Conservation (phyloP, 2,888 invertebrate species). For the Tanytarsus gracilentus region DNA sequence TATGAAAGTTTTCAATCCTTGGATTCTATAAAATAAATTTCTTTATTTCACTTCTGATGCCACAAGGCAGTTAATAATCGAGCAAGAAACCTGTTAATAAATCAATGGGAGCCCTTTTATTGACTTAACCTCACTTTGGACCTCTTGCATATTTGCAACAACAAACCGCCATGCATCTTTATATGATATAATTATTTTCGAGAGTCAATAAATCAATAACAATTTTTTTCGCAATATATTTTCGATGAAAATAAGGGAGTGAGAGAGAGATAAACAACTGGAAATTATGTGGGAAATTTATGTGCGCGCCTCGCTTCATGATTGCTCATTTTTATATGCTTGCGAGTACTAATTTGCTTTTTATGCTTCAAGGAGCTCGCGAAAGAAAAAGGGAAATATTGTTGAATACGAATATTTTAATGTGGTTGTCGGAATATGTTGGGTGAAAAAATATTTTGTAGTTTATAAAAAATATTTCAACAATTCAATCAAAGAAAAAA, state of each 20-base stretch:
- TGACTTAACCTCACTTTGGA: slow-evolving; percentile 15
- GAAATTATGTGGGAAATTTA: slow-evolving; percentile 10
- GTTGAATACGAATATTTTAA: no score
- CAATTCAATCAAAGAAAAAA: no score
- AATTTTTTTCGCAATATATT: background rate
- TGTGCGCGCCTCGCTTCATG: slow-evolving; percentile 1
- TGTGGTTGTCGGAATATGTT: no score
- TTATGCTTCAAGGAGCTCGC: slow-evolving; percentile 5
- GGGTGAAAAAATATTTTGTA: no score
- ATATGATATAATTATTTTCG: slow-evolving; percentile 24
- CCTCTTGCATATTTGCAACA: background rate
- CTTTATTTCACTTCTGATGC: background rate
- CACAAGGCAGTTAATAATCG: slow-evolving; percentile 14
- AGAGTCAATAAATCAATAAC: slow-evolving; percentile 14
- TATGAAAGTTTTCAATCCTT: no score
- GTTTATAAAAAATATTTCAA: no score
- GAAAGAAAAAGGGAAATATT: no score
- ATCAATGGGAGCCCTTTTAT: slow-evolving; percentile 19
- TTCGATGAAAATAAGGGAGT: background rate
- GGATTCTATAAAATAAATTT: no score
- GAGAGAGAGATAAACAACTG: background rate
- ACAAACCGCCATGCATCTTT: background rate
- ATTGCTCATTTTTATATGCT: slow-evolving; percentile 3
- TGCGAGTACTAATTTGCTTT: slow-evolving; percentile 5
- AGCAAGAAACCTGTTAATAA: slow-evolving; percentile 10